A percentile compares a stretch with the other conserved stretches of the same genome.
phyloP scores from a whole-genome alignment of 2,888 invertebrate genomes.

The Scrobipalpa atriplicella region DNA sequence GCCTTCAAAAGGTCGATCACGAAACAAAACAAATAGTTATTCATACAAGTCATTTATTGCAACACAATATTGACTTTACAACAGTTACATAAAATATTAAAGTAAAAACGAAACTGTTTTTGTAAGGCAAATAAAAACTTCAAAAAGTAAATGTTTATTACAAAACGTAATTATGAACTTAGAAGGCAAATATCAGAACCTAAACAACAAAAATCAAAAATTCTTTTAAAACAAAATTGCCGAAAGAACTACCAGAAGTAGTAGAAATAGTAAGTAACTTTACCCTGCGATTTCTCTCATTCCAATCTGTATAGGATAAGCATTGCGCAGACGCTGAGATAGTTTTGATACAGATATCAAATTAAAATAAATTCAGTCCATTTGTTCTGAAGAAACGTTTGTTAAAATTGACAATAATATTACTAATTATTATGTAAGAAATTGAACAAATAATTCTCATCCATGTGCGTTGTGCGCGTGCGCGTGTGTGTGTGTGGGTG shows the following conservation, averaged over 20 bases:
- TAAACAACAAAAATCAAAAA: no score
- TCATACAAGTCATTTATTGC: conserved; percentile 6
- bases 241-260: no score
- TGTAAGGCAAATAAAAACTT: not conserved
- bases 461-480: not conserved
- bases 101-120: not conserved
- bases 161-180: not conserved
- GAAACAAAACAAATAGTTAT: not conserved
- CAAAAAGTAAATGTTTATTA: not conserved
- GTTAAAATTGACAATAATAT: no score
- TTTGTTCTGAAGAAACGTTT: no score
- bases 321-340: no score
- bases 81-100: not conserved
- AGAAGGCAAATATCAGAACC: not conserved
- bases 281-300: no score
- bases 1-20: not conserved
- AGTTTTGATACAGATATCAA: no score
- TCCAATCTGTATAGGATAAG: no score
- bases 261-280: no score
- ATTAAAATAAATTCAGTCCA: no score
- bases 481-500: conserved; percentile 27
- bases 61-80: not conserved
- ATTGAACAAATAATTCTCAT: not conserved
- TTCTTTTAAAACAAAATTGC: no score
- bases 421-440: no score